phyloP scores from a whole-genome alignment of 2,888 invertebrate species.

The Corbicula japonica region DNA sequence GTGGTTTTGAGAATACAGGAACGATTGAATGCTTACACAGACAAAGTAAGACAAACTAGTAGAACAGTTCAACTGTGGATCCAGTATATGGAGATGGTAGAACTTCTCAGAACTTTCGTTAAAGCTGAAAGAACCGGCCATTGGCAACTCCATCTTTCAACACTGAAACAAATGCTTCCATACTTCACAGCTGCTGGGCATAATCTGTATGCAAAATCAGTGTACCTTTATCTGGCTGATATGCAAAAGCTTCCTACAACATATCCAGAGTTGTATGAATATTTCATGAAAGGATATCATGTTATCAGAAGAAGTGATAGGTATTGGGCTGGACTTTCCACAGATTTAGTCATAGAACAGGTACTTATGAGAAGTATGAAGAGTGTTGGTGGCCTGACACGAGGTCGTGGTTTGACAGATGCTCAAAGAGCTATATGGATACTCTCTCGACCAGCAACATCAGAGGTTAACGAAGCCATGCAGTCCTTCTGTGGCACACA shows the following conservation, averaged over 20 bases:
- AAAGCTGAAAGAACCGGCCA: slow-evolving; percentile 68
- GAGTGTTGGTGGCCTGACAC: slow-evolving; percentile 65
- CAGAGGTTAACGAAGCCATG: slow-evolving; percentile 55
- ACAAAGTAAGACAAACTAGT: not conserved
- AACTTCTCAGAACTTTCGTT: slow-evolving; percentile 49
- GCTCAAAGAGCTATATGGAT: slow-evolving; percentile 46
- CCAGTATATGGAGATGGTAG: slow-evolving; percentile 47
- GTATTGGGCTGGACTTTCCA: slow-evolving; percentile 42
- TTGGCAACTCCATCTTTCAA: slow-evolving; percentile 65
- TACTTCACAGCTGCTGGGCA: slow-evolving; percentile 81
- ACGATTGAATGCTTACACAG: not conserved
- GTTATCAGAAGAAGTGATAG: slow-evolving; percentile 36
- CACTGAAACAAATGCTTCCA: slow-evolving; percentile 67
- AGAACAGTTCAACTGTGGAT: slow-evolving; percentile 53
- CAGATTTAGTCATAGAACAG: slow-evolving; percentile 50
- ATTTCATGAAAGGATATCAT: slow-evolving; percentile 42
- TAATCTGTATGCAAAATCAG: slow-evolving; percentile 71
- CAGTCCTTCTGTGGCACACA: slow-evolving; percentile 41
- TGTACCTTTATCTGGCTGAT: slow-evolving; percentile 32
- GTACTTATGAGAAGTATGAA: slow-evolving; percentile 71
- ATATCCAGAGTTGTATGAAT: slow-evolving; percentile 36
- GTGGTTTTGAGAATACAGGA: not conserved
- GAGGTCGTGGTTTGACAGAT: slow-evolving; percentile 67
- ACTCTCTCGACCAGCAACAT: slow-evolving; percentile 47
- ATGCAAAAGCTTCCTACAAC: slow-evolving; percentile 35